Percentiles rank a stretch among this genome's conserved stretches.
Conservation (phyloP, 2,888 invertebrate genomes). For the Balanococcus diminutus region DNA sequence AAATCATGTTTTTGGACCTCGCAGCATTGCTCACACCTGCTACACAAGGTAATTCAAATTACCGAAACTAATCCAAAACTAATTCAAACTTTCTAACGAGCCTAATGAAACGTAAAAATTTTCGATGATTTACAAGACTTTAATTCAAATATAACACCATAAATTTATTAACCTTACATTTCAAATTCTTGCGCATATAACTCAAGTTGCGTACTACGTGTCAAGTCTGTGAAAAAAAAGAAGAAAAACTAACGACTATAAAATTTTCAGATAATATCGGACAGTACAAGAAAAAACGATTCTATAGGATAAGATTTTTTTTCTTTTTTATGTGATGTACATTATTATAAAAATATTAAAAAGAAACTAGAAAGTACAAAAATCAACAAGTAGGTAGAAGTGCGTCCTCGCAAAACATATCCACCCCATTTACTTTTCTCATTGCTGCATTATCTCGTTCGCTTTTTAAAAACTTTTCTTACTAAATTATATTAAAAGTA, state of each 20-base stretch:
- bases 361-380: background rate
- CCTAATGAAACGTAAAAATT: background rate
- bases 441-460: background rate
- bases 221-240: background rate
- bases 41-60: slow-evolving; percentile 10
- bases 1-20: background rate
- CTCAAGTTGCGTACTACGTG: background rate
- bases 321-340: background rate
- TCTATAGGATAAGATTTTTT: background rate
- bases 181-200: background rate
- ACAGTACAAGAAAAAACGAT: background rate
- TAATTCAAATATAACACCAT: background rate
- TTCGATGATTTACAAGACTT: background rate
- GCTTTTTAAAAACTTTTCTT: background rate
- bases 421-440: background rate
- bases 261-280: background rate
- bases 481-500: background rate
- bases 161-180: background rate
- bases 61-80: slow-evolving; percentile 24
- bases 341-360: background rate
- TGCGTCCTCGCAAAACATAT: background rate
- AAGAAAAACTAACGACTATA: background rate
- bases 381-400: background rate
- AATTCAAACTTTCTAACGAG: slow-evolving; percentile 9
- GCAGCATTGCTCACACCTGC: background rate